phyloP scores from a whole-genome alignment of 2,113 vertebrate genomes.

The Sus scrofa region DNA sequence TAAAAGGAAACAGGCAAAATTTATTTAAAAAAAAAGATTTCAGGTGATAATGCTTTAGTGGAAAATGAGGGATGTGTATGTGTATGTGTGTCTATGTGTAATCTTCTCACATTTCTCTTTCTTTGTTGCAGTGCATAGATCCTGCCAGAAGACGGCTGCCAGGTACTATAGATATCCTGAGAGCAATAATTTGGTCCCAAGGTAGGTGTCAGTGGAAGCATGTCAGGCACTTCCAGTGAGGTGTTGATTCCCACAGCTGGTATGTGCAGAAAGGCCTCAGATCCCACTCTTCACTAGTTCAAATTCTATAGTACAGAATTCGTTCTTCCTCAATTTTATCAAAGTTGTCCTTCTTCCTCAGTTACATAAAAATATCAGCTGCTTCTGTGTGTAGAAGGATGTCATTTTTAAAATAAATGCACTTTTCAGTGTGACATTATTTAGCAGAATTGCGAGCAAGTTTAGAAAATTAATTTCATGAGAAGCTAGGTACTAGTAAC shows the following conservation, averaged over 20 bases:
- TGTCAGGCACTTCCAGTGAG: background rate
- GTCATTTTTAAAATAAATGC: background rate
- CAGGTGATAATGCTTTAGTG: background rate
- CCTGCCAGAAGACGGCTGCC: background rate
- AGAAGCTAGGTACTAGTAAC: constrained; percentile 8
- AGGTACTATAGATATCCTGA: background rate
- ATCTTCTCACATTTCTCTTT: background rate
- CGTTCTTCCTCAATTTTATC: background rate
- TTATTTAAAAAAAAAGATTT: no score
- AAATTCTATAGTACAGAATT: background rate
- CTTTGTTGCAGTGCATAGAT: background rate
- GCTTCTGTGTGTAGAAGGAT: background rate
- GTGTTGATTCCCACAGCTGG: background rate
- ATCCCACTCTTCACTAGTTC: background rate
- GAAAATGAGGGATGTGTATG: background rate
- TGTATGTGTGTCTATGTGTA: background rate
- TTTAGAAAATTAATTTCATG: constrained; percentile 50
- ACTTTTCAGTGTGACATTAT: background rate
- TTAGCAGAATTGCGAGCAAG: background rate
- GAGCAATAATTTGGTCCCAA: background rate
- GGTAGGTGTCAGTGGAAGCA: background rate
- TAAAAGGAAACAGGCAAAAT: no score
- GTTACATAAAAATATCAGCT: constrained; percentile 45
- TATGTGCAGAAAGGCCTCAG: background rate
- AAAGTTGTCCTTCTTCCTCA: background rate